Evolutionary conservation across 1,140 invertebrate genomes (phyloP).

Genomic region (Reticulitermes speratus): DNA sequence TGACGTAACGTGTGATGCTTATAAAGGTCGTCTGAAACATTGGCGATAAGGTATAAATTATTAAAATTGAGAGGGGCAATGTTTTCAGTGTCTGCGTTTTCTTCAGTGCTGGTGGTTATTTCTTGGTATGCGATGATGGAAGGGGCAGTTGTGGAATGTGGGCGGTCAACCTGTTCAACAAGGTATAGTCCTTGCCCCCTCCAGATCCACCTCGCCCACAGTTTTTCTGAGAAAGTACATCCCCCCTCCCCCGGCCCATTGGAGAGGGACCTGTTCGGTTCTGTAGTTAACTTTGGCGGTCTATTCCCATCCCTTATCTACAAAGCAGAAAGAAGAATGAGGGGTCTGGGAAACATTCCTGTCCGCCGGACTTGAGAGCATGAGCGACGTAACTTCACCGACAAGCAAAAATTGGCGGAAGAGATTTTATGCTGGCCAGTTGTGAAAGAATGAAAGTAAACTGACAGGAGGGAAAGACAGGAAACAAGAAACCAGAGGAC

Average conservation of each 20-base stretch:
- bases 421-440: too few relatives aligned
- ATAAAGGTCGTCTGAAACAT: too few relatives aligned
- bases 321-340: neutral
- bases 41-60: too few relatives aligned
- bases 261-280: neutral
- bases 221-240: neutral
- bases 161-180: conserved; percentile 13
- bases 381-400: too few relatives aligned
- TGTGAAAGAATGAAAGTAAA: too few relatives aligned
- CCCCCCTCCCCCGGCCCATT: too few relatives aligned
- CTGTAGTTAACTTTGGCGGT: neutral
- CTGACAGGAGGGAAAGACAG: too few relatives aligned
- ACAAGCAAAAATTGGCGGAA: too few relatives aligned
- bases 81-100: neutral
- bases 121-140: neutral
- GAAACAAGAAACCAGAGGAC: too few relatives aligned
- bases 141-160: neutral
- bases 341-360: neutral
- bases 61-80: neutral
- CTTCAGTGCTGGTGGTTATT: neutral
- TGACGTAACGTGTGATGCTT: too few relatives aligned
- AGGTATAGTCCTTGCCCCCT: conserved; percentile 4
- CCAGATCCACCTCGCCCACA: neutral
- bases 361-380: neutral
- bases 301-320: neutral